Evolutionary conservation across 2,797 vertebrate genomes (phyloP).

Genomic region (Coccyzus lansbergi): DNA sequence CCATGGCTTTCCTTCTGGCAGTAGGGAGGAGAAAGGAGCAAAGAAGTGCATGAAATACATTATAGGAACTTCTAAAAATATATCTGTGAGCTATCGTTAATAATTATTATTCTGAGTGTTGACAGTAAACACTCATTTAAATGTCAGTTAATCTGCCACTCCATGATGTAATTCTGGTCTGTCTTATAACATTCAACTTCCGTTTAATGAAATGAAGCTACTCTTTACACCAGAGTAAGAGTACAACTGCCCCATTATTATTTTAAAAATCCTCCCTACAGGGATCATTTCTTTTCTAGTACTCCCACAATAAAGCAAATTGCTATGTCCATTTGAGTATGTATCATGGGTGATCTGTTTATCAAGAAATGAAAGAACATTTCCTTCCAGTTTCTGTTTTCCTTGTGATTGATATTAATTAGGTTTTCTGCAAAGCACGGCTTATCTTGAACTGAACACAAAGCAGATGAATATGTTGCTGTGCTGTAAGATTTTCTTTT

Average conservation of each 20-base stretch:
- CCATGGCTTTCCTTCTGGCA: neutral
- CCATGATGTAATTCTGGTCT: neutral
- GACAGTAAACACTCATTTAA: neutral
- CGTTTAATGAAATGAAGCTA: neutral
- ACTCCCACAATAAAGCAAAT: constrained; percentile 50
- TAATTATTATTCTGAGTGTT: neutral
- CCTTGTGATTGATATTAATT: constrained; percentile 80
- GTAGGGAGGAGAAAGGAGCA: neutral
- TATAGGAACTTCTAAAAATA: neutral
- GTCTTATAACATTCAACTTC: neutral
- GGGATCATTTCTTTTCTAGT: constrained; percentile 13
- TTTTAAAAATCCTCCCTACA: neutral
- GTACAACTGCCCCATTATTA: neutral
- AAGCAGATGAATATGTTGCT: constrained; percentile 73
- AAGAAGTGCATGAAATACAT: neutral
- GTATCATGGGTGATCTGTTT: constrained; percentile 70
- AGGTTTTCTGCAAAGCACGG: constrained; percentile 69
- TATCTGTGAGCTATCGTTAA: neutral
- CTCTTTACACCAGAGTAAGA: neutral
- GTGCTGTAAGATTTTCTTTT: constrained; percentile 59
- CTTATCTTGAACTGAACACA: constrained; percentile 78
- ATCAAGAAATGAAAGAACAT: constrained; percentile 70
- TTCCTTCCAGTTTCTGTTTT: constrained; percentile 74
- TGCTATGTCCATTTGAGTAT: constrained; percentile 44
- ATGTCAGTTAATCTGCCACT: neutral